A percentile compares a stretch with the other conserved stretches of the same genome.
These are phyloP conservation scores for Ectropis grisescens DNA, from an alignment of 1,140 invertebrate species.

Conservation along the genomic window DNA sequence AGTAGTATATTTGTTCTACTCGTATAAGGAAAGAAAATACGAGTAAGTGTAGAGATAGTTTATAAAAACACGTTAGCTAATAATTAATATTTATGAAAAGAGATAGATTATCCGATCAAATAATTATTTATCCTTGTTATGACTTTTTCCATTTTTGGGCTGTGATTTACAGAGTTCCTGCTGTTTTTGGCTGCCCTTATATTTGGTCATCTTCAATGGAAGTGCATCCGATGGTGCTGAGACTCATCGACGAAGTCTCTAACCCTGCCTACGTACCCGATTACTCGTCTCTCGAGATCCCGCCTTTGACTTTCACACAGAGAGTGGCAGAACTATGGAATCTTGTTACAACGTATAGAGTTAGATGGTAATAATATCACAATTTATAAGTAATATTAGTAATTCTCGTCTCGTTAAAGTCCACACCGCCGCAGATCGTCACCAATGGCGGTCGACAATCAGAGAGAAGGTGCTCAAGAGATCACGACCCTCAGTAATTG, in stretches of 20 bases:
- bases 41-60: no score
- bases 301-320: constrained; percentile 11
- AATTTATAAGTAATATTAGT: no score
- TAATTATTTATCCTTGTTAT: neutral
- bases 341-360: neutral
- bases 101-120: no score
- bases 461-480: no score
- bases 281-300: neutral
- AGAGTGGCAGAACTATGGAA: constrained; percentile 10
- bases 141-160: neutral
- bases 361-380: neutral
- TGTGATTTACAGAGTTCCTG: constrained; percentile 15
- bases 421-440: no score
- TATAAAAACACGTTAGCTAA: no score
- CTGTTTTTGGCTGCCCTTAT: constrained; percentile 19
- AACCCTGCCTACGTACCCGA: constrained; percentile 16
- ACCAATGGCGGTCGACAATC: no score
- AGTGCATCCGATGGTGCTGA: constrained; percentile 12
- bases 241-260: constrained; percentile 12
- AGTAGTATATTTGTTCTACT: no score
- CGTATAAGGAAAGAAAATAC: no score
- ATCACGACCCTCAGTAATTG: no score
- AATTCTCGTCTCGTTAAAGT: no score
- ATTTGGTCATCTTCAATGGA: constrained; percentile 12
- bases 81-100: no score